Evolutionary conservation across 2,888 invertebrate genomes (phyloP).

Genomic region (Cantharis flavilabris): DNA sequence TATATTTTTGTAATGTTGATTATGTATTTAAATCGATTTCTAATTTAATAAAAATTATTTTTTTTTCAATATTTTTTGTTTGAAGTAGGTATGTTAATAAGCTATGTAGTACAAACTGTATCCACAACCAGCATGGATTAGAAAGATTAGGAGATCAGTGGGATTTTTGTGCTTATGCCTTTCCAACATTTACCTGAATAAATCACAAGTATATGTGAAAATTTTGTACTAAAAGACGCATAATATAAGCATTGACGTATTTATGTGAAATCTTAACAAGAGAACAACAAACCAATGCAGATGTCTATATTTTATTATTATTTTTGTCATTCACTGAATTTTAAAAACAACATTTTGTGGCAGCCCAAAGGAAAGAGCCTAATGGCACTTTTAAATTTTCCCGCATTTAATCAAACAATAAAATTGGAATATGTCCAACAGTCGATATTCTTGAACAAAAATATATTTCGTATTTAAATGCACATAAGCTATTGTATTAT

Average conservation of each 20-base stretch:
- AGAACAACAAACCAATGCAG: not conserved
- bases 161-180: not conserved
- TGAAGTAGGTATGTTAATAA: no score
- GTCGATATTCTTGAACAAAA: not conserved
- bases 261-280: not conserved
- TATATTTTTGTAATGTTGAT: not conserved
- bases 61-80: no score
- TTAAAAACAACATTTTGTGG: not conserved
- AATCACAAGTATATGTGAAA: not conserved
- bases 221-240: not conserved
- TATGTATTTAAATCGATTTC: not conserved
- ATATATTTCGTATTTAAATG: not conserved
- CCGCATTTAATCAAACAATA: not conserved
- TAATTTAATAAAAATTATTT: no score
- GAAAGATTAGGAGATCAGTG: no score
- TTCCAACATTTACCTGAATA: not conserved
- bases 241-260: not conserved
- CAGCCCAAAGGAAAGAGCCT: not conserved
- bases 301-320: not conserved
- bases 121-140: no score
- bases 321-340: not conserved
- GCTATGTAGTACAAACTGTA: no score
- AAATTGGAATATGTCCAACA: not conserved
- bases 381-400: not conserved
- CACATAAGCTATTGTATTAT: not conserved